A percentile compares a stretch with the other conserved stretches of the same genome.
These are phyloP conservation scores for Trachemys scripta DNA, from an alignment of 2,113 vertebrate genomes.

Conservation along the genomic window DNA sequence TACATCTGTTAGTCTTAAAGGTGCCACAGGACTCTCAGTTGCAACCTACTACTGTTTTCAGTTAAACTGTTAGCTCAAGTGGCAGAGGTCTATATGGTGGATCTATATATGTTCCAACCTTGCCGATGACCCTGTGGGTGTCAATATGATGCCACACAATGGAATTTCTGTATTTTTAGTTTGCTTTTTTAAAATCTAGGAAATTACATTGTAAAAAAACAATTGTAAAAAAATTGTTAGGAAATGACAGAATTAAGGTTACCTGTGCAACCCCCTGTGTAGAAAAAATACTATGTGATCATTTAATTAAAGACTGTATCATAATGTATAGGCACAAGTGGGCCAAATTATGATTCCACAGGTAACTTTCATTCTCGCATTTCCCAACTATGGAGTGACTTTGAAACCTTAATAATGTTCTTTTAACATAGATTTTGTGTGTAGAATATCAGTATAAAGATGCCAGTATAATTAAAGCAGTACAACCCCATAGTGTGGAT, in stretches of 20 bases:
- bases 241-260: not conserved
- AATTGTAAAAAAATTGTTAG: not conserved
- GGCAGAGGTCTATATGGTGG: not conserved
- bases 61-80: not conserved
- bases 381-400: not conserved
- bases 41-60: not conserved
- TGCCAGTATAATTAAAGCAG: not conserved
- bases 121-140: not conserved
- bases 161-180: slow-evolving; percentile 1
- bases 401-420: not conserved
- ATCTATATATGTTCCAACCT: not conserved
- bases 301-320: not conserved
- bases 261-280: not conserved
- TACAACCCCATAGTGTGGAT: not conserved
- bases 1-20: too few species aligned
- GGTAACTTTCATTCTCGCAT: not conserved
- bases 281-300: not conserved
- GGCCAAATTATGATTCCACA: too few species aligned
- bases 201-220: too few species aligned
- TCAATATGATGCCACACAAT: not conserved
- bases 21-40: too few species aligned
- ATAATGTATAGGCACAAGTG: too few species aligned
- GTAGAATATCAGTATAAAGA: too few species aligned
- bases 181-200: not conserved
- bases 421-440: too few species aligned